These are phyloP conservation scores for Platycheirus albimanus DNA, from an alignment of 2,888 invertebrate species.

Conservation along the genomic window DNA sequence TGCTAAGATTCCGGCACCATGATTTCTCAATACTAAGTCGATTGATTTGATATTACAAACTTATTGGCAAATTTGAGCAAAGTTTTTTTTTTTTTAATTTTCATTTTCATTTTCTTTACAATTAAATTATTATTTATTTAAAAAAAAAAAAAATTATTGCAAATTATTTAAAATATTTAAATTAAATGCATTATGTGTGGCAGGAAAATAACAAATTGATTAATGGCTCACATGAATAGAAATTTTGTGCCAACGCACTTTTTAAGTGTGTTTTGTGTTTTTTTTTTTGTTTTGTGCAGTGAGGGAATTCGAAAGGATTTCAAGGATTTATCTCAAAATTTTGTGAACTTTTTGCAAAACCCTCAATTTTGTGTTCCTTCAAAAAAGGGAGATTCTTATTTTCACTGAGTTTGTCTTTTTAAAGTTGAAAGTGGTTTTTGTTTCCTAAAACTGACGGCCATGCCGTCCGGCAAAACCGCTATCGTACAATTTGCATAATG, in stretches of 20 bases:
- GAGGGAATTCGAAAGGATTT: neutral
- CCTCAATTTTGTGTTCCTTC: constrained; percentile 5
- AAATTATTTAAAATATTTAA: constrained; percentile 68
- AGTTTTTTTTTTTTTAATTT: constrained; percentile 21
- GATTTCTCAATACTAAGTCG: constrained; percentile 69
- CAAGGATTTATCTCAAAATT: too few relatives aligned
- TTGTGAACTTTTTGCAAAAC: too few relatives aligned
- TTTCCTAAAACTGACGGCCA: constrained; percentile 80
- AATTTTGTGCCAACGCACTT: constrained; percentile 42
- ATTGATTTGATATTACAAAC: constrained; percentile 69
- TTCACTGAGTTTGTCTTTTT: constrained; percentile 40
- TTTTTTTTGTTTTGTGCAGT: too few relatives aligned
- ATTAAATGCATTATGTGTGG: constrained; percentile 65
- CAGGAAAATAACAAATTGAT: constrained; percentile 42
- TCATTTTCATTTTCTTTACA: constrained; percentile 38
- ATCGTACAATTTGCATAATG: constrained; percentile 93
- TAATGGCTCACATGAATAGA: constrained; percentile 69
- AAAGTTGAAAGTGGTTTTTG: neutral
- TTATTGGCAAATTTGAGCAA: constrained; percentile 70
- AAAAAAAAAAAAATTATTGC: too few relatives aligned
- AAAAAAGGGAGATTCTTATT: constrained; percentile 25
- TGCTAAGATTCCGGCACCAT: constrained; percentile 77
- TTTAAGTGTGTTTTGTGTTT: constrained; percentile 11
- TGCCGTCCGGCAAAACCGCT: constrained; percentile 88
- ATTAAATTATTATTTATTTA: constrained; percentile 21